These are phyloP conservation scores for Polietes domitor DNA, from an alignment of 2,888 invertebrate species.

Conservation along the genomic window DNA sequence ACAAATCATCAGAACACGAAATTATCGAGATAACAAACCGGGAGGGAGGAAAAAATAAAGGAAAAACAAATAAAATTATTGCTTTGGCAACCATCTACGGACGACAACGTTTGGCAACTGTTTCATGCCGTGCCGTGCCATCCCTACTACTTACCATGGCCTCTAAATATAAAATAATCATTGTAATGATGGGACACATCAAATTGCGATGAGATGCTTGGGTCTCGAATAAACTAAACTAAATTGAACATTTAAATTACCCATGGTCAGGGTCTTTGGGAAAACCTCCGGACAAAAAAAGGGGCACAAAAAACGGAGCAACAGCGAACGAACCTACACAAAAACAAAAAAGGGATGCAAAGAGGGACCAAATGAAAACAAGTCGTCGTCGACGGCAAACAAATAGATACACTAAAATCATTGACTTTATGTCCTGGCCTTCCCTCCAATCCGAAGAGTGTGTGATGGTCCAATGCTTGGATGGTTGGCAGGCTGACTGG, in stretches of 20 bases:
- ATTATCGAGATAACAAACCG: slow-evolving; percentile 8
- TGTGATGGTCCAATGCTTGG: background rate
- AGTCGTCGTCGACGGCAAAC: background rate
- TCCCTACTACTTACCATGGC: background rate
- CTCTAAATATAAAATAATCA: slow-evolving; percentile 30
- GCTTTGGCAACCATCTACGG: slow-evolving; percentile 41
- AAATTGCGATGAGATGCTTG: slow-evolving; percentile 38
- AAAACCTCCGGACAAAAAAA: background rate
- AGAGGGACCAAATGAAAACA: slow-evolving; percentile 13
- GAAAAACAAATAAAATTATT: slow-evolving; percentile 55
- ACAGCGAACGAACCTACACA: background rate
- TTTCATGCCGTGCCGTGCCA: background rate
- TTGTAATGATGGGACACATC: slow-evolving; percentile 46
- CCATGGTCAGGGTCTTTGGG: slow-evolving; percentile 37
- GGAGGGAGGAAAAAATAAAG: background rate
- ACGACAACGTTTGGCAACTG: background rate
- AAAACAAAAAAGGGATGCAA: slow-evolving; percentile 16
- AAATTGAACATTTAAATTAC: slow-evolving; percentile 60
- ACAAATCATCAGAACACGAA: slow-evolving; percentile 52
- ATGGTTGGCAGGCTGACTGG: background rate
- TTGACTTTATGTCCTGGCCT: slow-evolving; percentile 61
- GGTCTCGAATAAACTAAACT: slow-evolving; percentile 44
- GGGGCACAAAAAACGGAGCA: no score
- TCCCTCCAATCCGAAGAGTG: background rate
- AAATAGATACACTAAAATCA: slow-evolving; percentile 28